These are phyloP conservation scores for Pinna nobilis DNA, from an alignment of 1,140 invertebrate species.

Conservation along the genomic window DNA sequence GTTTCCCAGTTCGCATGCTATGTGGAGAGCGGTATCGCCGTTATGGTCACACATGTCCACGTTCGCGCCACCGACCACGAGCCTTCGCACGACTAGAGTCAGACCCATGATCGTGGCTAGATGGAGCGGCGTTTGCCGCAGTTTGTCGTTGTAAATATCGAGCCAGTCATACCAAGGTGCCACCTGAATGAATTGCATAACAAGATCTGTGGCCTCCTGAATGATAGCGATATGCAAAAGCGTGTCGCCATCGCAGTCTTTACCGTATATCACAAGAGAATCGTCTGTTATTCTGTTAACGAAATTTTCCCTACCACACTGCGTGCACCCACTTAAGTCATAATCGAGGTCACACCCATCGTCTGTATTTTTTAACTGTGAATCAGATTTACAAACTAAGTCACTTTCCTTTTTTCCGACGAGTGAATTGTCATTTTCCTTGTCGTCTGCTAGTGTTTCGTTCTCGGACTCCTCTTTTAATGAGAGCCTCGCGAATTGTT, in stretches of 20 bases:
- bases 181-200: slow-evolving; percentile 27
- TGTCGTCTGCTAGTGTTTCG: no score
- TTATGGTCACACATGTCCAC: slow-evolving; percentile 47
- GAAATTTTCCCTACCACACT: background rate
- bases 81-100: slow-evolving; percentile 5
- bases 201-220: slow-evolving; percentile 17
- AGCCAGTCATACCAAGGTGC: slow-evolving; percentile 38
- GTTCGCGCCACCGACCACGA: slow-evolving; percentile 72
- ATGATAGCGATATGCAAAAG: slow-evolving; percentile 44
- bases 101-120: slow-evolving; percentile 44
- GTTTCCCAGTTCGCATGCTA: slow-evolving; percentile 78
- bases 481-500: no score
- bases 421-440: no score
- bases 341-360: no score
- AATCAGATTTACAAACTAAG: no score
- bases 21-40: slow-evolving; percentile 57
- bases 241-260: slow-evolving; percentile 38
- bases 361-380: no score
- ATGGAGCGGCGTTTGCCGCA: slow-evolving; percentile 52
- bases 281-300: slow-evolving; percentile 24
- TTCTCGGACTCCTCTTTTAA: no score
- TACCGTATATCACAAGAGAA: slow-evolving; percentile 35
- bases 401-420: no score
- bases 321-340: no score
- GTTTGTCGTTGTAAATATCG: slow-evolving; percentile 44